Percentiles rank a stretch among this genome's conserved stretches.
Conservation (phyloP, 2,113 vertebrate species). For the Coracopsis vasa region DNA sequence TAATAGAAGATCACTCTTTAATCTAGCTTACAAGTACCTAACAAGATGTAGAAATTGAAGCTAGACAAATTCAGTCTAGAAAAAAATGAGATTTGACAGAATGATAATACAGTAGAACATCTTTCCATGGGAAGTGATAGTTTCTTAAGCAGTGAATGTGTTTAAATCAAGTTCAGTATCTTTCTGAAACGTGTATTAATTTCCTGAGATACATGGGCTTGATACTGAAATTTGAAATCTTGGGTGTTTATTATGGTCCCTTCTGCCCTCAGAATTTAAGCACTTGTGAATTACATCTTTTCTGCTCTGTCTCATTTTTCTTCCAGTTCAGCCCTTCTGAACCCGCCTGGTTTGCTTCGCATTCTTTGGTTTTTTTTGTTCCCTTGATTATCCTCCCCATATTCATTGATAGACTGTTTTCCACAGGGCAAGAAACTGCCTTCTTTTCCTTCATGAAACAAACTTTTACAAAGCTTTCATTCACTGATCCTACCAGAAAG, state of each 20-base stretch:
- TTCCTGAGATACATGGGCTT: neutral
- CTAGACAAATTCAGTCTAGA: constrained; percentile 4
- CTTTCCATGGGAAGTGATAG: neutral
- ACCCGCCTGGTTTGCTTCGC: neutral
- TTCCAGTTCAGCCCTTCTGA: neutral
- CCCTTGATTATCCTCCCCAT: neutral
- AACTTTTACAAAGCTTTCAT: neutral
- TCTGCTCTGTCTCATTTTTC: neutral
- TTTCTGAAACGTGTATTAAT: neutral
- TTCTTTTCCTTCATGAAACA: neutral
- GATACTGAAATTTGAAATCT: neutral
- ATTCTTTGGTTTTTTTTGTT: neutral
- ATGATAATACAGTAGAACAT: neutral
- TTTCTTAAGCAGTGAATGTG: neutral
- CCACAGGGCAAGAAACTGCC: neutral
- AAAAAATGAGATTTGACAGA: constrained; percentile 12
- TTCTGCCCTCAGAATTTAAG: neutral
- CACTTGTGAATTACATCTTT: neutral
- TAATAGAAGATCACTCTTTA: neutral
- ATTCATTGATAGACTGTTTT: neutral
- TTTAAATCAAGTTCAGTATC: neutral
- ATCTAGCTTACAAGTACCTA: constrained; percentile 17
- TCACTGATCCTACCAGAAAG: neutral
- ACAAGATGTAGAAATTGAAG: constrained; percentile 6
- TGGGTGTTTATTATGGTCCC: neutral